Evolutionary conservation across 2,797 vertebrate genomes (phyloP).

Genomic region (Pseudopleuronectes americanus): DNA sequence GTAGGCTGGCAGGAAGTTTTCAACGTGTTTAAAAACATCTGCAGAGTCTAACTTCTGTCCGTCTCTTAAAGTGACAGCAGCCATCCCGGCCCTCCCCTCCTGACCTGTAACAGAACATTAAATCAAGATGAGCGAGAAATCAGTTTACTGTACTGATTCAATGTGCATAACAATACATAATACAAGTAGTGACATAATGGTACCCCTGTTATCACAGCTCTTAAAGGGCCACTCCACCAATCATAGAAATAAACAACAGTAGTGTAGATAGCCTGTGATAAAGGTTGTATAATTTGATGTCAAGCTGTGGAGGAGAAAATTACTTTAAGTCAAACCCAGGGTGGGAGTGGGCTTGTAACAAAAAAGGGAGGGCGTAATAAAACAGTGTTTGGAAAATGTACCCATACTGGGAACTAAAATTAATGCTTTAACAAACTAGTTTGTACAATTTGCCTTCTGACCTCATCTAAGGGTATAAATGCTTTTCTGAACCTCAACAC

Average conservation of each 20-base stretch:
- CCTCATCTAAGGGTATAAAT: too few relatives aligned
- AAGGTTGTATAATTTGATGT: not conserved
- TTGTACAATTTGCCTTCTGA: too few relatives aligned
- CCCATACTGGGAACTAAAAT: not conserved
- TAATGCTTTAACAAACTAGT: not conserved
- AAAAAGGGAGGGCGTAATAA: too few relatives aligned
- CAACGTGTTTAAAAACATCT: constrained; percentile 76
- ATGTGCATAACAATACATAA: too few relatives aligned
- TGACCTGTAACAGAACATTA: constrained; percentile 73
- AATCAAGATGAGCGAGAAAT: not conserved
- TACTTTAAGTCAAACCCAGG: too few relatives aligned
- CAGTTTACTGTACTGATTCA: not conserved
- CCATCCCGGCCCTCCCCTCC: constrained; percentile 89
- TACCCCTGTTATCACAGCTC: not conserved
- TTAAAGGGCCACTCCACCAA: not conserved
- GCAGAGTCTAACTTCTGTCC: constrained; percentile 79
- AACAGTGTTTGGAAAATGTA: not conserved
- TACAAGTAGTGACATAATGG: not conserved
- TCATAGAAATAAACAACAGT: not conserved
- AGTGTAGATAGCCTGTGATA: not conserved
- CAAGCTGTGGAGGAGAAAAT: not conserved
- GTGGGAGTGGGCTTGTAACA: not conserved
- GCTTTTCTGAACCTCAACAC: too few relatives aligned
- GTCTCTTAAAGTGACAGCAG: constrained; percentile 79
- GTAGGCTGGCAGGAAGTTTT: constrained; percentile 82